These are phyloP conservation scores for Vireo griseus DNA, from an alignment of 2,797 vertebrate genomes.

Conservation along the genomic window DNA sequence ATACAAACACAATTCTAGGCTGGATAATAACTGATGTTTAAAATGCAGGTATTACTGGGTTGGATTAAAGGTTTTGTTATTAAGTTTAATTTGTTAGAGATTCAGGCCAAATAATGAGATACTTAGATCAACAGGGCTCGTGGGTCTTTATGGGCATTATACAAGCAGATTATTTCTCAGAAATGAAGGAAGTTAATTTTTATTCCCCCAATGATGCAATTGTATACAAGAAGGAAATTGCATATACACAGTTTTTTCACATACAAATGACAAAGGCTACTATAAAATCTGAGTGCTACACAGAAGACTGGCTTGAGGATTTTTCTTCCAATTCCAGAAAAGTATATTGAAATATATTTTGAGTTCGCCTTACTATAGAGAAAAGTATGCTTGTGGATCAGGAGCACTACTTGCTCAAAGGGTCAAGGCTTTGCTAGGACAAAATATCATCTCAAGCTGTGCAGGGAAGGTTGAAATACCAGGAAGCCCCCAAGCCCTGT, in stretches of 20 bases:
- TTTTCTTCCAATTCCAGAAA: background rate
- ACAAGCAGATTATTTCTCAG: background rate
- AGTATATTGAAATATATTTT: background rate
- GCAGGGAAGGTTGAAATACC: background rate
- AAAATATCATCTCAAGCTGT: background rate
- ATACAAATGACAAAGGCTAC: background rate
- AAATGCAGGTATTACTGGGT: background rate
- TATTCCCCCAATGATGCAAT: background rate
- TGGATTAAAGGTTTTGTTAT: background rate
- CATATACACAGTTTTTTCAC: background rate
- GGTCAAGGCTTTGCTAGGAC: background rate
- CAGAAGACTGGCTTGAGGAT: background rate
- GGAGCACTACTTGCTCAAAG: background rate
- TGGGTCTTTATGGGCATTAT: background rate
- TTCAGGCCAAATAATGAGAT: background rate
- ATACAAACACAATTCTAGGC: background rate
- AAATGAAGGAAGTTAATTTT: background rate
- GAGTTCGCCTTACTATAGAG: background rate
- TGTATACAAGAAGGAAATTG: background rate
- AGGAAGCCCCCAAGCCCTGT: background rate
- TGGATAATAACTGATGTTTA: background rate
- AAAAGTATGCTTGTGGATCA: background rate
- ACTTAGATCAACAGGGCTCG: background rate
- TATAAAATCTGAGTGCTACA: background rate
- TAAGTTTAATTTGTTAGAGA: background rate